Conservation (phyloP, 2,797 vertebrate species). For the Poecilia velifera region DNA sequence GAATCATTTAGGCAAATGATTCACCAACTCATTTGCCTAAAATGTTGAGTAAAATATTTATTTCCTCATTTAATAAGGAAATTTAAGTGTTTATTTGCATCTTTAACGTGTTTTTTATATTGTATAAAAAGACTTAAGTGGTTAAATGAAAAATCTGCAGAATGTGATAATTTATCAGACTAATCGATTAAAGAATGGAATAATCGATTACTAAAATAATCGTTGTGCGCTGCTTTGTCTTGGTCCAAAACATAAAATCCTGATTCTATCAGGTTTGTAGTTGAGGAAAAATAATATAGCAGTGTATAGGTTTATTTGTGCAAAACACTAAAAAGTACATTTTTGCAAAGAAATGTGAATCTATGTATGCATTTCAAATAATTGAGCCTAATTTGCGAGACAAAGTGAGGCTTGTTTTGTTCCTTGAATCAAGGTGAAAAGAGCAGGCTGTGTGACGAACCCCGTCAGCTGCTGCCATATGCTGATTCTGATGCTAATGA, state of each 20-base stretch:
- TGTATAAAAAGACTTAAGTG: too few species aligned
- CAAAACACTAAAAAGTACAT: not conserved
- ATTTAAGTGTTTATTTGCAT: too few species aligned
- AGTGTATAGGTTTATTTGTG: not conserved
- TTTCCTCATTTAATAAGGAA: too few species aligned
- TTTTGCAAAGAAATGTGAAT: not conserved
- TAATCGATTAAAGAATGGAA: too few species aligned
- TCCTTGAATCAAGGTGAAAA: conserved; percentile 55
- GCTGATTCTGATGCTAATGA: conserved; percentile 68
- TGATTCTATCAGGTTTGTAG: not conserved
- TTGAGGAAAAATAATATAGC: not conserved
- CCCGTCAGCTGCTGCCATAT: conserved; percentile 65
- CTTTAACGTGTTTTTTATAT: too few species aligned
- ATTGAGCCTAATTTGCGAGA: conserved; percentile 18
- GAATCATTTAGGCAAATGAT: too few species aligned
- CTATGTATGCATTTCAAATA: not conserved
- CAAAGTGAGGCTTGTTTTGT: conserved; percentile 16
- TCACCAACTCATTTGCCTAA: too few species aligned
- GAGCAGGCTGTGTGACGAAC: conserved; percentile 48
- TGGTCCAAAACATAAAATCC: not conserved
- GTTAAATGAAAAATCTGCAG: too few species aligned
- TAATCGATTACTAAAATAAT: too few species aligned
- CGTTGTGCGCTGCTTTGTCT: not conserved
- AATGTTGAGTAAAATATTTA: too few species aligned
- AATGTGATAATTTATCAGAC: too few species aligned